These are phyloP conservation scores for Phrynocephalus guinanensis DNA, from an alignment of 2,797 vertebrate genomes.

Conservation along the genomic window DNA sequence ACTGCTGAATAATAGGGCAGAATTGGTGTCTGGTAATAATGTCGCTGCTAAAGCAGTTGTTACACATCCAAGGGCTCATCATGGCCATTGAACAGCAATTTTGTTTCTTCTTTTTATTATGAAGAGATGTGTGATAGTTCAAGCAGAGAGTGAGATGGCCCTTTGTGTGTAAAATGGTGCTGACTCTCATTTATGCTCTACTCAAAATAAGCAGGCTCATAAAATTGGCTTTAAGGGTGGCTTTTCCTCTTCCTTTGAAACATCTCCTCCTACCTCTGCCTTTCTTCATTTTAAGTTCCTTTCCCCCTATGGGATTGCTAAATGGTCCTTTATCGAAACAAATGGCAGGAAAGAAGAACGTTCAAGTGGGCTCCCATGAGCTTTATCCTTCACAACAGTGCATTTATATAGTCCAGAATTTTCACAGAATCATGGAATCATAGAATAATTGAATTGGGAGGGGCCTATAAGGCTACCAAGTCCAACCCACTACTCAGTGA, in stretches of 20 bases:
- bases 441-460: too few relatives aligned
- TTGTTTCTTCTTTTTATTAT: slow-evolving; percentile 18
- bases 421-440: too few relatives aligned
- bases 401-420: background rate
- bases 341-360: background rate
- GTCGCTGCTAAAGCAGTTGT: slow-evolving; percentile 41
- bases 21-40: slow-evolving; percentile 38
- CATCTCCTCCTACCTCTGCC: background rate
- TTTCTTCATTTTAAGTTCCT: background rate
- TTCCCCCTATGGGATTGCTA: background rate
- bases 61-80: slow-evolving; percentile 24
- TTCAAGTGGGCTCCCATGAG: background rate
- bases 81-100: slow-evolving; percentile 13
- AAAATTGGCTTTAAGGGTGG: background rate
- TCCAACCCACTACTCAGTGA: too few relatives aligned
- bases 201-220: background rate
- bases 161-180: background rate
- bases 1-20: slow-evolving; percentile 31
- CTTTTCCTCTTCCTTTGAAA: background rate
- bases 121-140: background rate
- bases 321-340: background rate
- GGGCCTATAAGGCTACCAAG: too few relatives aligned
- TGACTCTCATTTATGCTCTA: background rate
- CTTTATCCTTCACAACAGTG: background rate
- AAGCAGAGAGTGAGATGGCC: background rate